Base-by-base conservation (phyloP, 1,140 invertebrate genomes). In the Littorina saxatilis region DNA sequence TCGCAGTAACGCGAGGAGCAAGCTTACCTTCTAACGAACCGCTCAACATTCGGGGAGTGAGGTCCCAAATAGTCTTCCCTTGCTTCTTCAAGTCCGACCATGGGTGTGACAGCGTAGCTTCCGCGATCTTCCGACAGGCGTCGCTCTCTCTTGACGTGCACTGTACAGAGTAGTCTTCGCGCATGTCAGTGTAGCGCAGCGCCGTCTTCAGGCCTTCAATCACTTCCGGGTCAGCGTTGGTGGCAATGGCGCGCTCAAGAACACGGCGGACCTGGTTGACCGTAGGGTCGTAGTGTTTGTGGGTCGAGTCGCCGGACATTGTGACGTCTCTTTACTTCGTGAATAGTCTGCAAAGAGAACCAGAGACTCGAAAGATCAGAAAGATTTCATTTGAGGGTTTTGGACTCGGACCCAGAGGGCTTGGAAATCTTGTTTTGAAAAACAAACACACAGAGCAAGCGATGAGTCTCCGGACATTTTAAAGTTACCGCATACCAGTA, bases 11-110 rank as follows among this genome's bases (percentile, higher is more conserved):
- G n/a, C n/a, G n/a, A n/a, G n/a, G n/a, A n/a, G n/a, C n/a, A n/a
- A n/a, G 17, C 61, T 32, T 9, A 68, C 66, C 66, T 68, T 40
- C 66, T 20, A 68, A 13, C 13, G 32, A 9, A 5, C 66, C 66
- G 35, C 66, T 68, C 7, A 68, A 35, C 66, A 68, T 68, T 13
- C 11, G 5, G 2, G 66, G 66, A 32, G 66, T 40, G 17, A 68
- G 66, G 9, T 15, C 23, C 66, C 1, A 2, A 0, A 0, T 2
- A 17, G 66, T 68, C 35, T 20, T 40, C 15, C 66, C 66, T 23
- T 68, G 66, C 1, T 68, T 35, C 66, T 68, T 68, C 13, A 68
- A 35, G 32, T 68, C 66, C 35, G 11, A 5, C 66, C 66, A 68
- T 35, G 32, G 66, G 15, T 35, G 15, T 7, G 7, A 9, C 37